phyloP scores from a whole-genome alignment of 2,797 vertebrate species.

The Serranus cabrilla region DNA sequence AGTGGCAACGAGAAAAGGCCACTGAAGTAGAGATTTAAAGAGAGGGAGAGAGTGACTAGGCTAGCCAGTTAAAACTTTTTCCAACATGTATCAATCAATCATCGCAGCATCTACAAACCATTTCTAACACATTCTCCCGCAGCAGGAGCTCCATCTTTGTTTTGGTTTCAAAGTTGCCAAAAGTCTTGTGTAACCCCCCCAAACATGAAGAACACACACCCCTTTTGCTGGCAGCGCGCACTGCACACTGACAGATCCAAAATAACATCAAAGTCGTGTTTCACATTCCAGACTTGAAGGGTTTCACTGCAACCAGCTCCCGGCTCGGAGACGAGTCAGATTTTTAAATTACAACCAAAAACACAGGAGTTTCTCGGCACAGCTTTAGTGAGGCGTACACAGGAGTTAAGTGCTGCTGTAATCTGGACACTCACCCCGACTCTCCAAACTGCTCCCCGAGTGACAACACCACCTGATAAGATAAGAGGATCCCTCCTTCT shows the following conservation, averaged over 20 bases:
- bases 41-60: not conserved
- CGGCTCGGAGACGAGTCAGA: conserved; percentile 54
- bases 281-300: conserved; percentile 64
- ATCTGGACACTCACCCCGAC: conserved; percentile 70
- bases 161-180: conserved; percentile 68
- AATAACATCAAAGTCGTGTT: conserved; percentile 76
- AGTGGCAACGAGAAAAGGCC: conserved; percentile 33
- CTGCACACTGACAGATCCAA: conserved; percentile 59
- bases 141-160: conserved; percentile 52
- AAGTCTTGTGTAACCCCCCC: conserved; percentile 35
- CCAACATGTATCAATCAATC: conserved; percentile 39
- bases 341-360: conserved; percentile 55
- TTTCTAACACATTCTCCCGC: conserved; percentile 6
- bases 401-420: conserved; percentile 14
- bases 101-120: not conserved
- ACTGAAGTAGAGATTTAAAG: conserved; percentile 6
- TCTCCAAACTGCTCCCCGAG: conserved; percentile 51
- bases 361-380: conserved; percentile 17
- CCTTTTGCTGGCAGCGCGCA: conserved; percentile 57
- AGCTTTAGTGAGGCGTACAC: conserved; percentile 3
- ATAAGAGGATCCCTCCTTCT: conserved; percentile 40
- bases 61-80: conserved; percentile 39
- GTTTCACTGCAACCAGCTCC: conserved; percentile 64
- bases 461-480: conserved; percentile 63
- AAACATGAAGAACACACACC: conserved; percentile 47